Evolutionary conservation across 2,113 vertebrate genomes (phyloP).

Genomic region (Coptodon rendalli): DNA sequence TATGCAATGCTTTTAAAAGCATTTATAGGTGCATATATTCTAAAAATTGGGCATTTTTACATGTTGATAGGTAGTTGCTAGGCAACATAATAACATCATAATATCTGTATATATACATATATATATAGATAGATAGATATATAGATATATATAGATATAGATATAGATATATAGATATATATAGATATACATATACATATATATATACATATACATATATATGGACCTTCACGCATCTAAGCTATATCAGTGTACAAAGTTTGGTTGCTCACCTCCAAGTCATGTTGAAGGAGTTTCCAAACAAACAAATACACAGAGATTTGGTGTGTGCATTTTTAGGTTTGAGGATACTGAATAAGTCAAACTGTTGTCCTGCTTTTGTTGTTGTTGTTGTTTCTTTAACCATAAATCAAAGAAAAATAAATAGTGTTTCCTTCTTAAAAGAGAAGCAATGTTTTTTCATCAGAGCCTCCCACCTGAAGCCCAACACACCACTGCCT

Average conservation of each 20-base stretch:
- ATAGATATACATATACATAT: too few relatives aligned
- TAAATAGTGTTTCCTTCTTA: not conserved
- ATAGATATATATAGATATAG: too few relatives aligned
- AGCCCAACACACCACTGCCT: not conserved
- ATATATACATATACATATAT: not conserved
- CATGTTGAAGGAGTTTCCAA: not conserved
- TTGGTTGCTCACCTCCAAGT: not conserved
- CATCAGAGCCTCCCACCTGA: not conserved
- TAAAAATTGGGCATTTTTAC: not conserved
- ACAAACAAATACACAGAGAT: not conserved
- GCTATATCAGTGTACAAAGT: not conserved
- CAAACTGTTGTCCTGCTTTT: not conserved
- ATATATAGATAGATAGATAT: too few relatives aligned
- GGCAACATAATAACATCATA: not conserved
- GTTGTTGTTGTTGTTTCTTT: not conserved
- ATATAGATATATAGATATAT: too few relatives aligned
- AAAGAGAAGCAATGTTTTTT: not conserved
- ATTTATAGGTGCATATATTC: not conserved
- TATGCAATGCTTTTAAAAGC: not conserved
- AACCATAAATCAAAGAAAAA: not conserved
- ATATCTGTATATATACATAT: too few relatives aligned
- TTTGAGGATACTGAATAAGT: not conserved
- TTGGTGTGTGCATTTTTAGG: not conserved
- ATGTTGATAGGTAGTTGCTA: not conserved
- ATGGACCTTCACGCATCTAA: not conserved